Conservation (phyloP, 2,113 vertebrate genomes). For the Gallinago undulata region DNA sequence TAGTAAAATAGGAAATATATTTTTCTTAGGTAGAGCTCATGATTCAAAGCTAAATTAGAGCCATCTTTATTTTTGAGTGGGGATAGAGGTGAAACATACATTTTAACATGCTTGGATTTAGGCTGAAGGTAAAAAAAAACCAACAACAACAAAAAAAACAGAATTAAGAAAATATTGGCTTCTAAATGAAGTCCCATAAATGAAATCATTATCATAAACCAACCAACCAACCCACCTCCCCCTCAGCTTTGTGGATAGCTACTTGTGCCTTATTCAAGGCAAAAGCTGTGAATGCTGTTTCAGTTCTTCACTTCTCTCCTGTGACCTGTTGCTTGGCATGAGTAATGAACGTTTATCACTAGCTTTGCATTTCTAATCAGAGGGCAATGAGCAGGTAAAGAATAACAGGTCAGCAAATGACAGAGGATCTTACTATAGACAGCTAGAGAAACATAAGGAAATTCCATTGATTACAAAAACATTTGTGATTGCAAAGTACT, state of each 20-base stretch:
- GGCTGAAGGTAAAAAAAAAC: background rate
- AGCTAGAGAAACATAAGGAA: background rate
- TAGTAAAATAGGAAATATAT: background rate
- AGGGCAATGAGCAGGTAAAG: background rate
- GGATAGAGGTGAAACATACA: background rate
- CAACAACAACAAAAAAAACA: background rate
- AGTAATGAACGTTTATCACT: background rate
- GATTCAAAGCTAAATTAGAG: background rate
- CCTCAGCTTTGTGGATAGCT: background rate
- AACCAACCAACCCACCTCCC: too few species aligned
- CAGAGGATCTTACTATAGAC: background rate
- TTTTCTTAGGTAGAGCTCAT: background rate
- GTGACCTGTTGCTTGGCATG: background rate
- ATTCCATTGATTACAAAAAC: background rate
- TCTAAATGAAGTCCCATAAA: background rate
- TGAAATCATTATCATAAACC: background rate
- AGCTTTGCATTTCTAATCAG: background rate
- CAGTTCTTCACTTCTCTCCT: background rate
- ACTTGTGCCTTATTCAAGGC: background rate
- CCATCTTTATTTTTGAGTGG: fast-evolving
- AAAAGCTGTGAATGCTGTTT: background rate
- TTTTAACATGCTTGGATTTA: background rate
- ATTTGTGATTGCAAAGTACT: background rate
- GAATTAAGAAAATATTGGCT: background rate
- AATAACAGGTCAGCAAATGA: background rate